phyloP scores from a whole-genome alignment of 2,797 vertebrate genomes.

The Furcifer pardalis region DNA sequence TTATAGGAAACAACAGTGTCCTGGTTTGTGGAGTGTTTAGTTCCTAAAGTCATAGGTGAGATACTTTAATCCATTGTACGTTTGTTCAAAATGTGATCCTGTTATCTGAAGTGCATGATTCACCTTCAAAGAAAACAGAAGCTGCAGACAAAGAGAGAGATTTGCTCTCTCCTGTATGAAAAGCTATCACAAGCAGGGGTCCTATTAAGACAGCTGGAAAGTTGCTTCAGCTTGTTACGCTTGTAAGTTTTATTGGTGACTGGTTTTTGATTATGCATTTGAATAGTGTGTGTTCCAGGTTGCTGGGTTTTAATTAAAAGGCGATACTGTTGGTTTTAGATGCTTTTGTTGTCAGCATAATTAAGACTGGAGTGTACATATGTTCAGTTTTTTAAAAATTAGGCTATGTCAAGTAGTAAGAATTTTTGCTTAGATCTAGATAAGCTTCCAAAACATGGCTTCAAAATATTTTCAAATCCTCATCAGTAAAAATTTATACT shows the following conservation, averaged over 20 bases:
- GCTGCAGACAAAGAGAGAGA: slow-evolving; percentile 84
- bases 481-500: slow-evolving; percentile 30
- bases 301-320: slow-evolving; percentile 80
- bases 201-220: slow-evolving; percentile 88
- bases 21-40: slow-evolving; percentile 48
- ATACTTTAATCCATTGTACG: slow-evolving; percentile 56
- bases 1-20: slow-evolving; percentile 60
- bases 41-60: slow-evolving; percentile 65
- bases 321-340: slow-evolving; percentile 66
- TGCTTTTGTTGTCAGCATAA: slow-evolving; percentile 59
- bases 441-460: slow-evolving; percentile 33
- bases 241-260: slow-evolving; percentile 87
- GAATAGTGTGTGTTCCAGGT: slow-evolving; percentile 78
- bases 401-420: slow-evolving; percentile 16
- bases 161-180: slow-evolving; percentile 82
- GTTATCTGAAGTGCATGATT: slow-evolving; percentile 78
- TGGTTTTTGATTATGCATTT: slow-evolving; percentile 86
- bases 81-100: slow-evolving; percentile 68
- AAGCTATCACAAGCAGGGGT: slow-evolving; percentile 84
- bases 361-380: slow-evolving; percentile 51
- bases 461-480: background rate
- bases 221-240: slow-evolving; percentile 83
- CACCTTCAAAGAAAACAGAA: slow-evolving; percentile 89
- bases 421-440: slow-evolving; percentile 6
- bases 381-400: slow-evolving; percentile 40